Base-by-base conservation (phyloP, 2,113 vertebrate species). In the Heterocephalus glaber region DNA sequence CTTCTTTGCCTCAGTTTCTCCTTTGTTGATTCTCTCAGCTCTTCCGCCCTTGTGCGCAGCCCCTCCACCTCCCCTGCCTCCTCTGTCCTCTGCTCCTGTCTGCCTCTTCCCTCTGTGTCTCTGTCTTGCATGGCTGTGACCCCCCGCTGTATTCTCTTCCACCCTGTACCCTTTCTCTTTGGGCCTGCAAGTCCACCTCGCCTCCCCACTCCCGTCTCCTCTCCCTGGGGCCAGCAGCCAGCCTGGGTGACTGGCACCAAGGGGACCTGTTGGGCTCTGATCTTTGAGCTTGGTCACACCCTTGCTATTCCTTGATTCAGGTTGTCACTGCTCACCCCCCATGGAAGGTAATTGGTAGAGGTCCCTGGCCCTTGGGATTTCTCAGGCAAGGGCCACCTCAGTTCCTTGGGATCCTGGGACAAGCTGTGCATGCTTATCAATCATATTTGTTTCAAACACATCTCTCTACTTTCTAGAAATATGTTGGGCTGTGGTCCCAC, bases 401-500 rank as follows among this genome's bases (percentile, higher is more conserved):
- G 22, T 49, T 66, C 76, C 49, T 33, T 90, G 72, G 41, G n/a
- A 74, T 44, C 91, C 28, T 49, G 72, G 24, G 95, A 86, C 63
- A 70, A 89, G 77, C 41, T 60, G 33, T 79, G 16, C 72, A 33
- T 76, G 80, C 58, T 83, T 89, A 86, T 79, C 93, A 65, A 76
- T 90, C 41, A 20, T 72, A 38, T 92, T 93, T 93, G 63, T 96
- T 95, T 96, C 74, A 68, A 93, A 66, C 68, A 95, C 92, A 90
- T 28, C 60, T 35, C 19, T 96, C 65, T 90, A 86, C 47, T 92
- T 92, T 94, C 54, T 82, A 60, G 33, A 89, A 95, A 88, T n/a
- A 54, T 33, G 5, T 0, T 92, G 70, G 60, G 68, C 66, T 70
- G 1, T 60, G 68, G 44, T 87, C 80, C 76, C 74, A 76, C 52